Percentiles rank a stretch among this genome's conserved stretches.
phyloP scores from a whole-genome alignment of 1,140 invertebrate genomes.

The Oedothorax gibbosus region DNA sequence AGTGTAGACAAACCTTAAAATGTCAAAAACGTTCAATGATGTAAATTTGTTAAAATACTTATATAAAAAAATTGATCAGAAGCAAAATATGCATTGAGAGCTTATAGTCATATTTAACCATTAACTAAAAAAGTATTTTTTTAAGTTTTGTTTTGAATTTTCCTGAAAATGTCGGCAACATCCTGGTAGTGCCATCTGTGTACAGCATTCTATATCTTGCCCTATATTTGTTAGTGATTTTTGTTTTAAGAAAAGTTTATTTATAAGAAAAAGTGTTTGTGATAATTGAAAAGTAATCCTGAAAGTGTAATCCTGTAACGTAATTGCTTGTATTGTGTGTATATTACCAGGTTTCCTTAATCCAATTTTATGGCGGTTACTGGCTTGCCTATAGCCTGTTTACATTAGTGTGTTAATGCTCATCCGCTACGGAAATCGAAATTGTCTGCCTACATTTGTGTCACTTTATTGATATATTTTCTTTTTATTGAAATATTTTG shows the following conservation, averaged over 20 bases:
- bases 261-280: background rate
- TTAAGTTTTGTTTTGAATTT: too few species aligned
- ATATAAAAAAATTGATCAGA: too few species aligned
- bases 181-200: slow-evolving; percentile 49
- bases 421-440: slow-evolving; percentile 11
- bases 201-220: slow-evolving; percentile 23
- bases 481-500: slow-evolving; percentile 10
- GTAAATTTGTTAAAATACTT: too few species aligned
- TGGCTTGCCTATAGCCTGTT: slow-evolving; percentile 13
- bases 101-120: too few species aligned
- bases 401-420: slow-evolving; percentile 36
- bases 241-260: background rate
- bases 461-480: slow-evolving; percentile 42
- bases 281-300: too few species aligned
- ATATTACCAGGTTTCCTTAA: slow-evolving; percentile 1
- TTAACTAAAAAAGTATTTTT: too few species aligned
- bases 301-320: too few species aligned
- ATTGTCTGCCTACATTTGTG: slow-evolving; percentile 37
- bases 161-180: slow-evolving; percentile 11
- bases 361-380: slow-evolving; percentile 36
- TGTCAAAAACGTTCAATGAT: too few species aligned
- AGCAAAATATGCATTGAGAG: too few species aligned
- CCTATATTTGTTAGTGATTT: slow-evolving; percentile 4
- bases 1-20: too few species aligned
- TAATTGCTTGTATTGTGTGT: slow-evolving; percentile 7